Evolutionary conservation across 2,113 vertebrate genomes (phyloP).

Genomic region (Dromas ardeola): DNA sequence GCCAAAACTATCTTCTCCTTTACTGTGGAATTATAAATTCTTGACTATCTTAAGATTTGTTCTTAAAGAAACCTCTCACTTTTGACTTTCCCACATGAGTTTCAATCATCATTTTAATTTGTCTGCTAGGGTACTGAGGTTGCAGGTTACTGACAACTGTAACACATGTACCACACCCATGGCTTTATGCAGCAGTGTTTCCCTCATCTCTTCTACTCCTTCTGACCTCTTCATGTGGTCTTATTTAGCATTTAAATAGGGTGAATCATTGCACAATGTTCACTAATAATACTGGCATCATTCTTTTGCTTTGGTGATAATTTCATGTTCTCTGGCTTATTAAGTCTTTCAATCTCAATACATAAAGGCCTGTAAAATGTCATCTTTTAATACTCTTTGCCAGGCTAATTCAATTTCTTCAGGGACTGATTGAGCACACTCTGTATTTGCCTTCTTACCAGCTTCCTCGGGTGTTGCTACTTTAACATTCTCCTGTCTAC

Average conservation of each 20-base stretch:
- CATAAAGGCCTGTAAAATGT: not conserved
- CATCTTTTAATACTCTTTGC: not conserved
- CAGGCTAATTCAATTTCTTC: not conserved
- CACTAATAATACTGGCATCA: not conserved
- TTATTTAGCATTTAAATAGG: not conserved
- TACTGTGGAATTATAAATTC: not conserved
- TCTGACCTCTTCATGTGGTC: not conserved
- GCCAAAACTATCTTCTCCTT: not conserved
- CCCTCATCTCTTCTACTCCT: not conserved
- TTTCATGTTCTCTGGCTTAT: not conserved
- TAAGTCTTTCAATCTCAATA: not conserved
- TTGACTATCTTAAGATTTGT: not conserved
- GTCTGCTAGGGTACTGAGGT: not conserved
- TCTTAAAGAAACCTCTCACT: not conserved
- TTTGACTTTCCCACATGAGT: not conserved
- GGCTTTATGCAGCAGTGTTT: not conserved
- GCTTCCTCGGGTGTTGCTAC: not conserved
- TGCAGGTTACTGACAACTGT: not conserved
- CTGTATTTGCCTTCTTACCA: not conserved
- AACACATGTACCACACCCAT: fast-evolving
- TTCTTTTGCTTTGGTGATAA: not conserved
- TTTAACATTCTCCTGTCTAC: not conserved
- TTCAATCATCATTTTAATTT: not conserved
- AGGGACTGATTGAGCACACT: not conserved
- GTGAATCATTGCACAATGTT: not conserved